Base-by-base conservation (phyloP, 2,797 vertebrate species). In the Cetoscarus ocellatus region DNA sequence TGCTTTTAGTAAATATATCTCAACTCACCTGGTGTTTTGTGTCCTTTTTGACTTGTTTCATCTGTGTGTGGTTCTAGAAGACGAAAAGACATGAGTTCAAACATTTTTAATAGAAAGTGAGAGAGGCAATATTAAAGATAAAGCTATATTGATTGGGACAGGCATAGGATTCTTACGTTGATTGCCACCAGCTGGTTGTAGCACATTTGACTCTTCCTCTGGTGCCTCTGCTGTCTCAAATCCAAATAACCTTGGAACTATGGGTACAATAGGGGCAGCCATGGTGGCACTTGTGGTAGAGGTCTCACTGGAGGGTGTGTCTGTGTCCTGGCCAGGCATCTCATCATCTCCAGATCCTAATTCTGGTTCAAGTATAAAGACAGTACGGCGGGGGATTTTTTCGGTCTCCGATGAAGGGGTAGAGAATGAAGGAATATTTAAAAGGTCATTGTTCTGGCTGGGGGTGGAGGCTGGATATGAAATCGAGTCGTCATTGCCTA, bases 21-120 rank as follows among this genome's bases (percentile, higher is more conserved):
- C 7, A 11, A 87, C 90, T 87, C 43, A 94, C 94, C 75, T 34
- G 90, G 85, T 69, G 91, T 88, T 6, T 12, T n/a, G 8, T 54
- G 19, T 54, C 52, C 52, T 54, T 54, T 17, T 36, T 11, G 17
- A 9, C 3, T 14, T 13, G 19, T 34, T 0, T 0, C 5, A 4
- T 0, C 3, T 0, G 1, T 27, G 11, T 14, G n/a, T 1, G 0
- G 0, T 6, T 1, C 4, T 58, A 7, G 0, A 61, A 2, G 47
- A 42, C 1, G n/a, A 67, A 18, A 60, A 61, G 43, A 38, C 3
- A 44, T 3, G 36, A 1, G 12, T 3, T 61, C 38, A 38, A 49
- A n/a, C 42, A 19, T 14, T 14, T n/a, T 6, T n/a, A 18, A 0
- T 42, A 3, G 9, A 8, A 48, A 51, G 42, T 15, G 11, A 19